These are phyloP conservation scores for Blastobasis lacticolella DNA, from an alignment of 2,888 invertebrate species.

Conservation along the genomic window DNA sequence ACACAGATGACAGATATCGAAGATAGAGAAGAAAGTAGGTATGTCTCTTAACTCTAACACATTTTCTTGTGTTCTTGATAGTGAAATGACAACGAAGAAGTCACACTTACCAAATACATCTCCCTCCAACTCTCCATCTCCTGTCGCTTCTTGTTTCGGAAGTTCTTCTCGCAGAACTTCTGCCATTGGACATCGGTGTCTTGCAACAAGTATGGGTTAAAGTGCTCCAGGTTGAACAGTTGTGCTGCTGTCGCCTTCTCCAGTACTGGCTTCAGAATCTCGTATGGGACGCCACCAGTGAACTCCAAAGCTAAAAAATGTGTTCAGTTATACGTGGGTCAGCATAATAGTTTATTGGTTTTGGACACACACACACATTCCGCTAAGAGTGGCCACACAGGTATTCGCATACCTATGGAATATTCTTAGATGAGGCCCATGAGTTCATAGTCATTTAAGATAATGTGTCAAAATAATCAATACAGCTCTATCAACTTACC, in stretches of 20 bases:
- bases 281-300: constrained; percentile 94
- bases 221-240: constrained; percentile 87
- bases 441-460: no score
- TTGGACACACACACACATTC: no score
- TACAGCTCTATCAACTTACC: constrained; percentile 70
- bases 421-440: no score
- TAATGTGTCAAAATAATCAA: no score
- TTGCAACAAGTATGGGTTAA: constrained; percentile 92
- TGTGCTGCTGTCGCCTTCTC: constrained; percentile 91
- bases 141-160: constrained; percentile 80
- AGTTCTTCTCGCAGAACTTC: constrained; percentile 85
- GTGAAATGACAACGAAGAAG: no score
- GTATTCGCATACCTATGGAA: no score
- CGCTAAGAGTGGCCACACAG: no score
- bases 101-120: constrained; percentile 81
- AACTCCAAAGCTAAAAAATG: constrained; percentile 83
- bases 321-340: no score
- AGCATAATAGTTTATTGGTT: constrained; percentile 20
- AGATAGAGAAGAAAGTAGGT: no score
- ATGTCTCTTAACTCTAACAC: no score
- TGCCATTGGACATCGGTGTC: constrained; percentile 94
- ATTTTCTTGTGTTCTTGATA: no score
- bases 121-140: constrained; percentile 95
- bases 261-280: constrained; percentile 90
- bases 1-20: no score